Base-by-base conservation (phyloP, 2,888 invertebrate species). In the Drosophila imparisetae region DNA sequence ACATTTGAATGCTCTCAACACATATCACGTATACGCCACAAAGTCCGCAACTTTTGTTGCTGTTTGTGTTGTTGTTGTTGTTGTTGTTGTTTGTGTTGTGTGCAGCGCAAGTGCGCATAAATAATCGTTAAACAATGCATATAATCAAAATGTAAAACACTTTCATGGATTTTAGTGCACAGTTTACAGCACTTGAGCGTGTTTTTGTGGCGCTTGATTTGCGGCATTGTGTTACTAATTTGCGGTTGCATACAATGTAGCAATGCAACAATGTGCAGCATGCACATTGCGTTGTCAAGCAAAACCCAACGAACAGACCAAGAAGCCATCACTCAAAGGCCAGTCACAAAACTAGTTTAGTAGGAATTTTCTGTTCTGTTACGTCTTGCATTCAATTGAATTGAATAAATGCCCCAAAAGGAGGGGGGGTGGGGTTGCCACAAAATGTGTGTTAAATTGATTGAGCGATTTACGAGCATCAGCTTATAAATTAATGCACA, bases 361-460 rank as follows among this genome's bases (percentile, higher is more conserved):
- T 86, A 78, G 86, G 89, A 86, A 86, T 81, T 78, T 58, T 57
- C 32, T 61, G 34, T 29, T 64, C 34, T 49, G 79, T 83, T 83
- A 86, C 84, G 84, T 84, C 45, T 45, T 75, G 71, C 81, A 74
- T 50, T 77, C 76, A 86, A 88, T 88, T 83, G 83, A 86, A 86
- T 86, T 83, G 81, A 88, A 81, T 88, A 86, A 85, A 78, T 88
- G 73, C 30, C 52, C n/a, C 55, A 55, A 21, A 32, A 49, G 1
- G 21, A 15, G 63, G 3, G 24, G 10, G n/a, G 15, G 1, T 0
- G 8, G 15, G n/a, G 32, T 15, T n/a, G 32, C 11, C n/a, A 42
- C 38, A 52, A 77, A 83, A 83, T 85, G 81, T 87, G 81, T 85
- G 88, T 60, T 87, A 88, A 86, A 86, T 85, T 86, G 88, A 79